Evolutionary conservation across 2,113 vertebrate genomes (phyloP), one percentile per base, ranked within the genome.

Genomic region (Coptodon bakossiorum): DNA sequence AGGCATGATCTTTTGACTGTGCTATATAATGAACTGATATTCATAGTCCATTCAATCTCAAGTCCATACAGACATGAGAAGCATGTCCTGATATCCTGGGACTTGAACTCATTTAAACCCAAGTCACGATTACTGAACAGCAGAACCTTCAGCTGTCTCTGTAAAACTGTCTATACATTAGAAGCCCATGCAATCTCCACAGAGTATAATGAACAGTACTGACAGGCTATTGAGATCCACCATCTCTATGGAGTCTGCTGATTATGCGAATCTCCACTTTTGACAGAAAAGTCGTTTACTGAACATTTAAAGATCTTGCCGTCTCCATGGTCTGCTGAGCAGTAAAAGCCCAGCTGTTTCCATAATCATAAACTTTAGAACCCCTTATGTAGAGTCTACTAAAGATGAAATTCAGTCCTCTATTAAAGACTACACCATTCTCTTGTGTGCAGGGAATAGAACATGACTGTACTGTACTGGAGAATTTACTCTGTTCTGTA

Each of bases 1-100:
- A 90, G 82, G 57, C 79, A 81, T 61, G 88, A 91, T 91, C 90
- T 91, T 80, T 82, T 91, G 88, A 92, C 91, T 86, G 54, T 22
- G 82, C 86, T 84, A 81, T 88, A 87, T 92, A 90, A 93, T 90
- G 78, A 92, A 86, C 68, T 36, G 50, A 88, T 90, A 83, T 76
- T 89, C 79, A 50, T 34, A 24, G 73, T 63, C 71, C 40, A 57
- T 79, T 84, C 83, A 38, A 22, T 61, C 27, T 71, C 6, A 38
- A 84, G 29, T 88, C 38, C n/a, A 68, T 9, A 27, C 83, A 80
- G 73, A 59, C 63, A 27, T 43, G 54, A 91, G 57, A 9, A 22
- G 48, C 52, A 57, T 36, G 78, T 27, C 73, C 36, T 17, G 52
- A 54, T 31, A 45, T 87, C 82, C 80, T 29, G 82, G 93, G 90